Evolutionary conservation across 2,797 vertebrate species (phyloP), one percentile per base, ranked within the genome.

Genomic region (Hydrolagus colliei): DNA sequence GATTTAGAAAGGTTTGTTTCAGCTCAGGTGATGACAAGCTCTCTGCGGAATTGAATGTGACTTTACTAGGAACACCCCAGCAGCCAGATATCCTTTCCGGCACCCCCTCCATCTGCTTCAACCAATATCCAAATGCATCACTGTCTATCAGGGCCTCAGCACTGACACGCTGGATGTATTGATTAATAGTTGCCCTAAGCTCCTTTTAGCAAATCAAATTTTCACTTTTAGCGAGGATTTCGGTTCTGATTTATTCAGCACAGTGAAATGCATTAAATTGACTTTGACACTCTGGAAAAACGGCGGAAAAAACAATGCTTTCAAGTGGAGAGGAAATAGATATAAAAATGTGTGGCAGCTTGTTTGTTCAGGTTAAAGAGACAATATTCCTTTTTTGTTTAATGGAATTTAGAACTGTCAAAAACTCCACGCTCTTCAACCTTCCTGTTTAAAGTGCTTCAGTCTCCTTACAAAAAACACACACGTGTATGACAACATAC

Each of bases 121-220:
- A 89, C 92, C 94, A 94, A 94, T 95, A 93, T 95, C 92, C 91
- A 94, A 93, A 95, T 95, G 94, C 94, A 93, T 93, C 93, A 93
- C 87, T 95, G 95, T 96, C 95, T 95, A 91, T 95, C 94, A 95
- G 92, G 92, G 92, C 93, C 93, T 94, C 94, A 92, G 92, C 92
- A 92, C 94, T 96, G 95, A 95, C 95, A 96, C 94, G 95, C 94
- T 93, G 94, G 95, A 96, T 96, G 97, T 97, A 97, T 97, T 98
- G 97, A 98, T 97, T 98, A 96, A 97, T 97, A 97, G 95, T 96
- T 94, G 95, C 95, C 95, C 95, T 96, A 95, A 95, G 96, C 96
- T 97, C 95, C 96, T 98, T 98, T 98, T 98, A 98, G 95, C 96
- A 98, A 98, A 98, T 98, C 95, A 98, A 96, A 97, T 96, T 95